These are phyloP conservation scores for Petaurus breviceps DNA, from an alignment of 2,113 vertebrate species.

Conservation along the genomic window DNA sequence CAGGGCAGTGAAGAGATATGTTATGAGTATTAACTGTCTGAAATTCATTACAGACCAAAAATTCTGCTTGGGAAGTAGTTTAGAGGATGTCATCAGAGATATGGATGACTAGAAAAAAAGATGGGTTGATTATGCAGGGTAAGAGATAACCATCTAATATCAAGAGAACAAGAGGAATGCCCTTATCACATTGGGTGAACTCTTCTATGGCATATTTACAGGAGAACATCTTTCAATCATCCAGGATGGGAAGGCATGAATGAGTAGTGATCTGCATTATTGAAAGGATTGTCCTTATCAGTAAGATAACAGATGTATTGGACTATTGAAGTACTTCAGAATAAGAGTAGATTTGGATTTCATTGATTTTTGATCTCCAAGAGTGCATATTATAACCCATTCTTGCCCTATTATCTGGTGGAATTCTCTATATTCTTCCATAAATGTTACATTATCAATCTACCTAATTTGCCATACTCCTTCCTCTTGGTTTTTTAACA, in stretches of 20 bases:
- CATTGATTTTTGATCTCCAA: not conserved
- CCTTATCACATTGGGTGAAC: not conserved
- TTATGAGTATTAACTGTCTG: not conserved
- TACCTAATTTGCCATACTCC: not conserved
- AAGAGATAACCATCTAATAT: not conserved
- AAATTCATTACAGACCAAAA: not conserved
- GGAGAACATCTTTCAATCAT: not conserved
- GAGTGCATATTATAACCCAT: not conserved
- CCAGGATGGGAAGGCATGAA: not conserved
- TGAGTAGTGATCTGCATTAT: not conserved
- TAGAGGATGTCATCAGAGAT: not conserved
- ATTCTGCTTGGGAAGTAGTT: not conserved
- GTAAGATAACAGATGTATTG: not conserved
- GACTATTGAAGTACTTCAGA: not conserved
- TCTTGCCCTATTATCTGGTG: not conserved
- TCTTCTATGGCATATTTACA: not conserved
- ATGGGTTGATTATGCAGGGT: not conserved
- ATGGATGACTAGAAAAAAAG: not conserved
- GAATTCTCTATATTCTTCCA: not conserved
- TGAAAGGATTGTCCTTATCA: not conserved
- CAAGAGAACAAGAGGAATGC: not conserved
- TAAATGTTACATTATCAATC: not conserved
- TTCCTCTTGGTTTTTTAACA: not conserved
- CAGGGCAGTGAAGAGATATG: not conserved
- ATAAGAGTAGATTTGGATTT: not conserved